phyloP scores from a whole-genome alignment of 1,140 invertebrate species.

The Callitettix versicolor region DNA sequence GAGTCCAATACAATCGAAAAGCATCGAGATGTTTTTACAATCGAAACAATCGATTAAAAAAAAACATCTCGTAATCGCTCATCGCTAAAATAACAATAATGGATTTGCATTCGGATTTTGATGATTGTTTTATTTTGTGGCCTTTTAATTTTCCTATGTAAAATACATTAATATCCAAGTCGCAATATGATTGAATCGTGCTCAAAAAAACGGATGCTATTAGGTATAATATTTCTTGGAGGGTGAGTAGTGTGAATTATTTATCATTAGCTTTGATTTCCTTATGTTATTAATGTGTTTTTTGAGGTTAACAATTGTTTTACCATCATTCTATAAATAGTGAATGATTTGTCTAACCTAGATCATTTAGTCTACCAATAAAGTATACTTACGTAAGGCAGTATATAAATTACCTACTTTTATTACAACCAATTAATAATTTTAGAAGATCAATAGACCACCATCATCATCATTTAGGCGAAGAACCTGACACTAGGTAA shows the following conservation, averaged over 20 bases:
- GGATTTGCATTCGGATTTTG: too few relatives aligned
- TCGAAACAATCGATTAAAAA: too few relatives aligned
- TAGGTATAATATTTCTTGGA: conserved; percentile 26
- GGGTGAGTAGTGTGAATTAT: conserved; percentile 24
- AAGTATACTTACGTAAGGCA: background rate
- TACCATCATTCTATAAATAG: background rate
- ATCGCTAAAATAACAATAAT: too few relatives aligned
- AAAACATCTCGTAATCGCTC: too few relatives aligned
- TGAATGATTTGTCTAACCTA: background rate
- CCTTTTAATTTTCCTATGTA: too few relatives aligned
- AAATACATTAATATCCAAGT: too few relatives aligned
- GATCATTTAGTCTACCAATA: background rate
- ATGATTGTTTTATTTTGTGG: too few relatives aligned
- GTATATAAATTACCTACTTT: background rate
- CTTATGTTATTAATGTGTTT: background rate
- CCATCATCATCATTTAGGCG: too few relatives aligned
- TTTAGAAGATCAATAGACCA: too few relatives aligned
- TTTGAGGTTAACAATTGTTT: background rate
- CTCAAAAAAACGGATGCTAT: conserved; percentile 26
- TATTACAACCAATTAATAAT: background rate
- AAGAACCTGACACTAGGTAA: too few relatives aligned
- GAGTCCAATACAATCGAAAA: too few relatives aligned
- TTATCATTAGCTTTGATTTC: background rate
- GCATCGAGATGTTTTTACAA: too few relatives aligned
- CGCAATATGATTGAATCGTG: conserved; percentile 28